Percentiles rank a stretch among this genome's conserved stretches.
Evolutionary conservation across 2,113 vertebrate genomes (phyloP).

Genomic region (Alexandromys fortis): DNA sequence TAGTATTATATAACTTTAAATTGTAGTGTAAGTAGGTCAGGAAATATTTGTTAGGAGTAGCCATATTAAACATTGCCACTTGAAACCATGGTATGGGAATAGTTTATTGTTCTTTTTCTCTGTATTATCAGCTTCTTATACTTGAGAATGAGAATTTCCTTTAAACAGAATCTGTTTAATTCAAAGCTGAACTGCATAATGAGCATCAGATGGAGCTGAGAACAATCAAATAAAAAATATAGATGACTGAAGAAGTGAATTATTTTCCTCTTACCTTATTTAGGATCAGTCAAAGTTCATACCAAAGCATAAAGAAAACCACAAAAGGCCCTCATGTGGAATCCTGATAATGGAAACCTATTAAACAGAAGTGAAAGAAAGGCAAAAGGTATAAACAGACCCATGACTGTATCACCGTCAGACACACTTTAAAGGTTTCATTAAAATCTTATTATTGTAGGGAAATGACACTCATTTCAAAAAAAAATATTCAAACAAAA

Average conservation of each 20-base stretch:
- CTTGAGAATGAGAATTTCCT: not conserved
- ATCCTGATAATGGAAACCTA: not conserved
- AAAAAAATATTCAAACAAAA: not conserved
- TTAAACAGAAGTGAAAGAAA: not conserved
- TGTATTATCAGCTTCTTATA: not conserved
- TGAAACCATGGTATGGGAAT: too few species aligned
- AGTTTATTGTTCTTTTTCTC: not conserved
- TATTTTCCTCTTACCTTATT: not conserved
- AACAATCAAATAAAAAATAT: not conserved
- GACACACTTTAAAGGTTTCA: fast-evolving
- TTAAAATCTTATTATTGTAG: not conserved
- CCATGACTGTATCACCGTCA: not conserved
- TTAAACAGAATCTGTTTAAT: not conserved
- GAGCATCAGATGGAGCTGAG: fast-evolving
- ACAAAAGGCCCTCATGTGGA: too few species aligned
- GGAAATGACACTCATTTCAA: not conserved
- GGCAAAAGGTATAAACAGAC: not conserved
- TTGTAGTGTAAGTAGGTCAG: not conserved
- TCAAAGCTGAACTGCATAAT: not conserved
- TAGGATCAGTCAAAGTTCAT: not conserved
- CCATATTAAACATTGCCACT: not conserved
- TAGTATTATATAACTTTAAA: not conserved
- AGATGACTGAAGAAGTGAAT: not conserved
- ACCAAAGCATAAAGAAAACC: not conserved
- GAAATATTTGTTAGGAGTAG: not conserved